Percentiles rank a stretch among this genome's conserved stretches.
phyloP scores from a whole-genome alignment of 2,888 invertebrate genomes.

The Arctia plantaginis region DNA sequence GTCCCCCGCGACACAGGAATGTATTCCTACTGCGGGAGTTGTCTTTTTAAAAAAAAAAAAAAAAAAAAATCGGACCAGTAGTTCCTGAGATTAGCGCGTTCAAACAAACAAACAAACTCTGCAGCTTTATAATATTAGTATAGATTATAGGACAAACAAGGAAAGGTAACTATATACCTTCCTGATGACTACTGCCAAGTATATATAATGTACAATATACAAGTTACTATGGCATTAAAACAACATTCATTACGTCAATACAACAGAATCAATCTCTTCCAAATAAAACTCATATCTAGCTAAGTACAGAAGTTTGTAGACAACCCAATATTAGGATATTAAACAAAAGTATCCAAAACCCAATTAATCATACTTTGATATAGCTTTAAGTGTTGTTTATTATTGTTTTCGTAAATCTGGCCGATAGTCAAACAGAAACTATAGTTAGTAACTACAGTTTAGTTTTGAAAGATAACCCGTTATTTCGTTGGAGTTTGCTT shows the following conservation, averaged over 20 bases:
- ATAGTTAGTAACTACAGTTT: slow-evolving; percentile 27
- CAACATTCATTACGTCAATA: not conserved
- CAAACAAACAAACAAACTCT: too few species aligned
- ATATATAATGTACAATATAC: not conserved
- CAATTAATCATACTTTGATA: slow-evolving; percentile 39
- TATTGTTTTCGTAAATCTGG: slow-evolving; percentile 24
- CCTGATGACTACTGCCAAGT: not conserved
- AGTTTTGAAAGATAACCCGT: slow-evolving; percentile 46
- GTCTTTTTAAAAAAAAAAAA: too few species aligned
- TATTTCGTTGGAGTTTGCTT: slow-evolving; percentile 47
- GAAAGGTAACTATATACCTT: not conserved
- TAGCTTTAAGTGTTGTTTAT: slow-evolving; percentile 27
- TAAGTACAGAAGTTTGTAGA: slow-evolving; percentile 17
- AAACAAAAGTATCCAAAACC: slow-evolving; percentile 26
- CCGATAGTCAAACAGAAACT: slow-evolving; percentile 32
- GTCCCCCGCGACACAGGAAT: too few species aligned
- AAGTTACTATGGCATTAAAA: not conserved
- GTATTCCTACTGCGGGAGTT: too few species aligned
- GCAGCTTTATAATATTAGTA: too few species aligned
- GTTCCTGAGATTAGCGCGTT: too few species aligned
- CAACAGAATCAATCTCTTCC: slow-evolving; percentile 15
- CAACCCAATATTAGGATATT: slow-evolving; percentile 20
- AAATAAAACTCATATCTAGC: slow-evolving; percentile 18
- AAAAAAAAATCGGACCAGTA: too few species aligned
- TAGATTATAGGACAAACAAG: too few species aligned